Conservation (phyloP, 2,888 invertebrate genomes). For the Leptinotarsa peninsularis region DNA sequence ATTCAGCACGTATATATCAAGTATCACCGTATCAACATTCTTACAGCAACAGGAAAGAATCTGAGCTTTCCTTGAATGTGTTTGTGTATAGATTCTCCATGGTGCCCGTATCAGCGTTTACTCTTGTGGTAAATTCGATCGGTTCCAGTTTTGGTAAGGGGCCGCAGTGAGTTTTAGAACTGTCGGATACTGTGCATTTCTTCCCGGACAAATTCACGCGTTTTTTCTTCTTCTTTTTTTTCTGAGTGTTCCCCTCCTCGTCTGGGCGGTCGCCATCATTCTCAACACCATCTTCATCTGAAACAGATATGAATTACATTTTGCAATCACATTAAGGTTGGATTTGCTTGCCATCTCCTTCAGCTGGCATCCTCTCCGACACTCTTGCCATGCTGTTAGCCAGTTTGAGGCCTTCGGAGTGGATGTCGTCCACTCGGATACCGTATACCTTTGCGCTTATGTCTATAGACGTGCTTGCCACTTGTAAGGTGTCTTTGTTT, state of each 20-base stretch:
- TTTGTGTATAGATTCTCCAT: constrained; percentile 58
- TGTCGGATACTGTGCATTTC: constrained; percentile 54
- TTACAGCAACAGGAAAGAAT: constrained; percentile 34
- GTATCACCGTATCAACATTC: constrained; percentile 16
- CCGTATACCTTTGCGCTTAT: constrained; percentile 82
- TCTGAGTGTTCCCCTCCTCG: constrained; percentile 41
- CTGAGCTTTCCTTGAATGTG: constrained; percentile 36
- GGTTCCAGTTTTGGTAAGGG: constrained; percentile 55
- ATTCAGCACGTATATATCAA: too few relatives aligned
- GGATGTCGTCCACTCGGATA: constrained; percentile 87
- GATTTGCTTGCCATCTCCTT: constrained; percentile 32
- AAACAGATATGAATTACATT: neutral
- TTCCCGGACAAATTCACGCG: constrained; percentile 42
- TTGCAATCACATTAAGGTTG: neutral
- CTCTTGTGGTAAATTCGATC: constrained; percentile 54
- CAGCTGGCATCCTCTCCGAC: constrained; percentile 32
- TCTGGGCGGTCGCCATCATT: constrained; percentile 48
- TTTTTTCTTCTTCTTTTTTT: constrained; percentile 50
- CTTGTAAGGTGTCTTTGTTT: constrained; percentile 80
- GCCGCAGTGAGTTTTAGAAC: constrained; percentile 49
- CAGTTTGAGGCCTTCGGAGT: constrained; percentile 84
- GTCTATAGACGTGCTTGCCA: constrained; percentile 87
- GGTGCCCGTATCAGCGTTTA: constrained; percentile 52
- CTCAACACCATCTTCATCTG: constrained; percentile 35
- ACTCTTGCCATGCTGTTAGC: constrained; percentile 72